phyloP scores from a whole-genome alignment of 2,888 invertebrate genomes.

The Diplolepis rosae region DNA sequence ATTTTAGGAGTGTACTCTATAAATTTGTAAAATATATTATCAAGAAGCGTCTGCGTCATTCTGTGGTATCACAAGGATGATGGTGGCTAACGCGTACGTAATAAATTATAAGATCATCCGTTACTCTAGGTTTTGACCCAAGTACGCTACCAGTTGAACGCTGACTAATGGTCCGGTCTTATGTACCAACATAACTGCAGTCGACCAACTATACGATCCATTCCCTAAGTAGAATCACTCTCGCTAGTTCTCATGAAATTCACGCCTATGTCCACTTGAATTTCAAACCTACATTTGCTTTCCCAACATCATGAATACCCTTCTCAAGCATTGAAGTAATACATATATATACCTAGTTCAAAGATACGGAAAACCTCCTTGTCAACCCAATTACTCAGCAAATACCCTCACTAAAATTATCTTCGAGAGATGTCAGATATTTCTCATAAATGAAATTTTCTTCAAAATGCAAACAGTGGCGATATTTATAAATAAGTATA shows the following conservation, averaged over 20 bases:
- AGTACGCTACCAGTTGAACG: constrained; percentile 51
- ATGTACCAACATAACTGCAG: constrained; percentile 47
- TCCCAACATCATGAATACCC: constrained; percentile 4
- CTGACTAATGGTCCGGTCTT: constrained; percentile 59
- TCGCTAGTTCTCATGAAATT: constrained; percentile 18
- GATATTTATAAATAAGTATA: too few species aligned
- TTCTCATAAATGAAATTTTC: too few species aligned
- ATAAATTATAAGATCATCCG: constrained; percentile 28
- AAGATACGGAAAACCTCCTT: constrained; percentile 18
- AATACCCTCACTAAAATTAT: not conserved
- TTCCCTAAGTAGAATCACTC: constrained; percentile 22
- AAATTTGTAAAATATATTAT: constrained; percentile 15
- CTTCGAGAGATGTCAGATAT: not conserved
- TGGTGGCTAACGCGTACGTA: constrained; percentile 19
- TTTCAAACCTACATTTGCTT: constrained; percentile 21
- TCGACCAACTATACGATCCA: constrained; percentile 27
- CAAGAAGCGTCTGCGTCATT: not conserved
- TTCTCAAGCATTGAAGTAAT: constrained; percentile 7
- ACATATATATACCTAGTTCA: constrained; percentile 23
- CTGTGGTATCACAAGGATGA: not conserved
- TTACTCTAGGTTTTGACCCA: constrained; percentile 22
- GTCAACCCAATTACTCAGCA: constrained; percentile 14
- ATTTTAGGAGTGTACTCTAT: not conserved
- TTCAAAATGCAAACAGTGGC: too few species aligned
- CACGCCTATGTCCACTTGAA: constrained; percentile 26